Conservation (phyloP, 2,888 invertebrate genomes). For the Eupithecia exiguata region DNA sequence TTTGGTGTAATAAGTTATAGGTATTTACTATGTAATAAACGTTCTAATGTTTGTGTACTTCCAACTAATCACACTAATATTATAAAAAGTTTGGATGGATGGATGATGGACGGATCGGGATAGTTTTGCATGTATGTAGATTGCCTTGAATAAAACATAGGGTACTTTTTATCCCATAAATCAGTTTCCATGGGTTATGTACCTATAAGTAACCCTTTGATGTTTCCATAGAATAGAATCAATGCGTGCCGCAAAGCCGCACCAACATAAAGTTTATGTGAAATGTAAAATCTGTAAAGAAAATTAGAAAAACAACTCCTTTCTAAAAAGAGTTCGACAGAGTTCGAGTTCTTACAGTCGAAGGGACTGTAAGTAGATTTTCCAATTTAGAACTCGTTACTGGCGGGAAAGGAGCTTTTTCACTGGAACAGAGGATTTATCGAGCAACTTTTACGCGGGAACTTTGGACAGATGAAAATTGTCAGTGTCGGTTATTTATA, state of each 20-base stretch:
- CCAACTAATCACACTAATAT: slow-evolving; percentile 2
- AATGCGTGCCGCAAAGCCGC: too few species aligned
- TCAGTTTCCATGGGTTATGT: too few species aligned
- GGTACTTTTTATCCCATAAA: too few species aligned
- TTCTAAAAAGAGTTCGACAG: slow-evolving; percentile 27
- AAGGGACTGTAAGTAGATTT: slow-evolving; percentile 64
- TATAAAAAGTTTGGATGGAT: too few species aligned
- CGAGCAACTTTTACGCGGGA: slow-evolving; percentile 58
- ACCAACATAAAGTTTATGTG: neutral
- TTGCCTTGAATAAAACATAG: too few species aligned
- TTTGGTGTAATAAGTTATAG: neutral
- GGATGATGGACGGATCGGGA: too few species aligned
- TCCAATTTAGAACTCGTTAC: slow-evolving; percentile 78
- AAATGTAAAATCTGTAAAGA: slow-evolving; percentile 43
- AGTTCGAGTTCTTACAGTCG: slow-evolving; percentile 41
- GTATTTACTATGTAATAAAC: neutral
- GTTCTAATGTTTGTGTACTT: neutral
- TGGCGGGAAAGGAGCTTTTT: slow-evolving; percentile 56
- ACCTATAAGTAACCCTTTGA: too few species aligned
- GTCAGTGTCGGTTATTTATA: slow-evolving; percentile 63
- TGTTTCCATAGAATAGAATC: too few species aligned
- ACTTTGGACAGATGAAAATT: slow-evolving; percentile 61
- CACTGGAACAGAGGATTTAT: slow-evolving; percentile 76
- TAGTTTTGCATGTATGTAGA: too few species aligned
- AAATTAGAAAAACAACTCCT: slow-evolving; percentile 54